Percentiles rank a stretch among this genome's conserved stretches.
These are phyloP conservation scores for Timema cristinae DNA, from an alignment of 2,888 invertebrate genomes.

Conservation along the genomic window DNA sequence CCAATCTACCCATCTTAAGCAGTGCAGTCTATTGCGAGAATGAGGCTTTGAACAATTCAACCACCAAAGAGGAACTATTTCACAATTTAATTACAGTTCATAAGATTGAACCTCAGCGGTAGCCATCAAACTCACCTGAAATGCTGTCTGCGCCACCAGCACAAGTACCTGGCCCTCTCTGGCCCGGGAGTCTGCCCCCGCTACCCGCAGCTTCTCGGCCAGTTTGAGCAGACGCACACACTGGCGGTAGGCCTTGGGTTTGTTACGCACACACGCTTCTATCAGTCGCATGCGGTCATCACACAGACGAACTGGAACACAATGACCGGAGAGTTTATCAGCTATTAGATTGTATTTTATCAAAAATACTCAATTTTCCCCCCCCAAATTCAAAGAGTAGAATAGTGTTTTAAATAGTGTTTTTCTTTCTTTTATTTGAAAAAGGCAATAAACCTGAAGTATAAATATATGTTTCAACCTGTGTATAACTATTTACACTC, in stretches of 20 bases:
- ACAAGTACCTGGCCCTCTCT: constrained; percentile 52
- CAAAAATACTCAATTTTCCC: too few species aligned
- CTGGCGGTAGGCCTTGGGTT: constrained; percentile 57
- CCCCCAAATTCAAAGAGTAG: too few species aligned
- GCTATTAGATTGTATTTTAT: too few species aligned
- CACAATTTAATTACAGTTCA: background rate
- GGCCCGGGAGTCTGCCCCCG: constrained; percentile 48
- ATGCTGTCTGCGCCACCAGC: constrained; percentile 50
- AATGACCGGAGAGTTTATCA: too few species aligned
- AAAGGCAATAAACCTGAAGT: too few species aligned
- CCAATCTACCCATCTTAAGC: too few species aligned
- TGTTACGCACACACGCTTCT: constrained; percentile 56
- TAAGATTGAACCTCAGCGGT: constrained; percentile 19
- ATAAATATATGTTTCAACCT: too few species aligned
- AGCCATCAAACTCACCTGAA: constrained; percentile 44
- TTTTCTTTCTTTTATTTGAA: too few species aligned
- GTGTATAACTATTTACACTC: too few species aligned
- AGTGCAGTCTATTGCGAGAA: too few species aligned
- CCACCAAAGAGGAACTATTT: background rate
- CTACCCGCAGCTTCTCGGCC: constrained; percentile 57
- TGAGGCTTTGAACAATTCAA: background rate
- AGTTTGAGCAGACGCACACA: constrained; percentile 60
- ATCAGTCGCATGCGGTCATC: constrained; percentile 59
- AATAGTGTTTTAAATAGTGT: too few species aligned
- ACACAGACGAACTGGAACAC: constrained; percentile 53